Conservation (phyloP, 2,113 vertebrate genomes). For the Chaetorhynchus papuensis region DNA sequence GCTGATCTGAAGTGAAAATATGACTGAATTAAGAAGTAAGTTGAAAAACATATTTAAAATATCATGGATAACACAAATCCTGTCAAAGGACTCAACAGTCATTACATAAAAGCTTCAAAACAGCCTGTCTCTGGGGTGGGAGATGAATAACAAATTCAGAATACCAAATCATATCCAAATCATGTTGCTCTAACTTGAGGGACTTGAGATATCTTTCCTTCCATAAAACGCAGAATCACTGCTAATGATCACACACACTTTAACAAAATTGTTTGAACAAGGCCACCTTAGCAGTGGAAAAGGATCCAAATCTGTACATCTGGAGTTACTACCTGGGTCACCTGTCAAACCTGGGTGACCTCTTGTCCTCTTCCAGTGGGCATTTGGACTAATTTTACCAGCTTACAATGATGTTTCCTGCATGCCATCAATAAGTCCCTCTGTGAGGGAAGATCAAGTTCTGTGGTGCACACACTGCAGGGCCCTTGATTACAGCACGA, state of each 20-base stretch:
- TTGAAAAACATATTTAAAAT: neutral
- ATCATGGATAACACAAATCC: neutral
- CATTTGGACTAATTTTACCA: neutral
- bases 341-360: neutral
- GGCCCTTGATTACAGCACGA: neutral
- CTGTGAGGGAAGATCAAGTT: neutral
- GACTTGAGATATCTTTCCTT: neutral
- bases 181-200: neutral
- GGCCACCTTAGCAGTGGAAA: neutral
- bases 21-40: neutral
- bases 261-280: neutral
- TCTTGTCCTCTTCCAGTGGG: neutral
- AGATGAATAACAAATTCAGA: neutral
- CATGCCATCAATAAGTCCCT: fast-evolving
- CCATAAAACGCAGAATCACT: neutral
- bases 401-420: neutral
- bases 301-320: neutral
- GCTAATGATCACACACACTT: neutral
- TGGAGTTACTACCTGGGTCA: neutral
- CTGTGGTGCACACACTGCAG: neutral
- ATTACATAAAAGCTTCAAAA: neutral
- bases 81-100: neutral
- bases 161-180: neutral
- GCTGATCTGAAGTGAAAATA: neutral
- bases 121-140: neutral